Evolutionary conservation across 2,888 invertebrate species (phyloP).

Genomic region (Cheilosia impressa): DNA sequence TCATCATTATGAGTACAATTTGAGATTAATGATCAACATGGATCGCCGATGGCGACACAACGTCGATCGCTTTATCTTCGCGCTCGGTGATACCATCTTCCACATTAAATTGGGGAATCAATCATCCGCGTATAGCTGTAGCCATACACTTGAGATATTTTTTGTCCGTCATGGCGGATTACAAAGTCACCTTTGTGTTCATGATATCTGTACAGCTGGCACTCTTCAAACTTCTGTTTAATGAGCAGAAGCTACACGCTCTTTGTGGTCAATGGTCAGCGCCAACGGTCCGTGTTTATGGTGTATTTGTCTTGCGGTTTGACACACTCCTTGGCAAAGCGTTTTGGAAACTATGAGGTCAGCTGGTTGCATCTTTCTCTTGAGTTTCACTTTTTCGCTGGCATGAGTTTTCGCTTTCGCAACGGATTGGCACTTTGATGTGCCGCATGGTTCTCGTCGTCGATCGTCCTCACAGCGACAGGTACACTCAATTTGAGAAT

Average conservation of each 20-base stretch:
- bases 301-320: constrained; percentile 15
- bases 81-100: constrained; percentile 32
- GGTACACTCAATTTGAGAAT: constrained; percentile 5
- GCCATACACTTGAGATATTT: background rate
- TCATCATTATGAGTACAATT: constrained; percentile 49
- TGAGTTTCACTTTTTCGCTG: constrained; percentile 24
- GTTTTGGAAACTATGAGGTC: constrained; percentile 44
- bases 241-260: constrained; percentile 49
- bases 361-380: constrained; percentile 28
- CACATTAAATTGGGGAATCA: constrained; percentile 62
- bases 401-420: constrained; percentile 19
- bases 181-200: background rate
- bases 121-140: constrained; percentile 34
- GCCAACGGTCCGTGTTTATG: background rate
- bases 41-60: constrained; percentile 57
- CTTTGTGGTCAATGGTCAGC: constrained; percentile 43
- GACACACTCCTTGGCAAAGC: background rate
- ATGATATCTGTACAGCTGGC: constrained; percentile 7
- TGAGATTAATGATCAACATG: constrained; percentile 52
- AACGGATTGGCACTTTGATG: constrained; percentile 53
- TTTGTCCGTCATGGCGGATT: constrained; percentile 2
- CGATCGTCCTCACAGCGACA: constrained; percentile 24
- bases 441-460: constrained; percentile 22
- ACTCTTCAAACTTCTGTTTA: constrained; percentile 21
- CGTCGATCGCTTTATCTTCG: constrained; percentile 42